Evolutionary conservation across 2,113 vertebrate genomes (phyloP).

Genomic region (Vulpes vulpes): DNA sequence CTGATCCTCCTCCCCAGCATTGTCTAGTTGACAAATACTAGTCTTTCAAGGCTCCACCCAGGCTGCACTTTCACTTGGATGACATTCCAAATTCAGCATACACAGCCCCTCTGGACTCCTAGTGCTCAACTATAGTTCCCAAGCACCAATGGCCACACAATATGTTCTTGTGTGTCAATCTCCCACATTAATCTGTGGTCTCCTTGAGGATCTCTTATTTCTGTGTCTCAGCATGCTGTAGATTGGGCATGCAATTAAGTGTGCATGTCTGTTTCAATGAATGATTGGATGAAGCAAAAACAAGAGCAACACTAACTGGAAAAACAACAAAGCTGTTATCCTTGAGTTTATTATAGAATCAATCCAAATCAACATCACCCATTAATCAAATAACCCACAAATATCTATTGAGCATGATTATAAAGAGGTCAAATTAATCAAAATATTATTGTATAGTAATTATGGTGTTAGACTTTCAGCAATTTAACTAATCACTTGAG

Average conservation of each 20-base stretch:
- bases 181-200: background rate
- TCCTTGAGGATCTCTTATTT: background rate
- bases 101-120: background rate
- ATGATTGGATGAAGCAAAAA: constrained; percentile 17
- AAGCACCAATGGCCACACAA: rapidly evolving
- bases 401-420: constrained; percentile 51
- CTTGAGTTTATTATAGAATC: background rate
- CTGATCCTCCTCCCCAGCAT: no score
- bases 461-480: background rate
- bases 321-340: background rate
- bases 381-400: constrained; percentile 54
- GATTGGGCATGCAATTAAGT: background rate
- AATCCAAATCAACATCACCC: constrained; percentile 23
- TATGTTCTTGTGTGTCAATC: background rate
- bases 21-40: background rate
- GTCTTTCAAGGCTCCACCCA: background rate
- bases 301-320: background rate
- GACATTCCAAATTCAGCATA: background rate
- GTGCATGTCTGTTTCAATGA: background rate
- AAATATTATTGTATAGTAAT: constrained; percentile 60
- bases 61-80: background rate
- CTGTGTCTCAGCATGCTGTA: background rate
- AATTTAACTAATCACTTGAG: constrained; percentile 46
- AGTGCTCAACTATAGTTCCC: rapidly evolving
- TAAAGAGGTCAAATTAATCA: constrained; percentile 47